Percentiles rank a stretch among this genome's conserved stretches.
Conservation (phyloP, 2,113 vertebrate genomes). For the Oceanodroma tethys region DNA sequence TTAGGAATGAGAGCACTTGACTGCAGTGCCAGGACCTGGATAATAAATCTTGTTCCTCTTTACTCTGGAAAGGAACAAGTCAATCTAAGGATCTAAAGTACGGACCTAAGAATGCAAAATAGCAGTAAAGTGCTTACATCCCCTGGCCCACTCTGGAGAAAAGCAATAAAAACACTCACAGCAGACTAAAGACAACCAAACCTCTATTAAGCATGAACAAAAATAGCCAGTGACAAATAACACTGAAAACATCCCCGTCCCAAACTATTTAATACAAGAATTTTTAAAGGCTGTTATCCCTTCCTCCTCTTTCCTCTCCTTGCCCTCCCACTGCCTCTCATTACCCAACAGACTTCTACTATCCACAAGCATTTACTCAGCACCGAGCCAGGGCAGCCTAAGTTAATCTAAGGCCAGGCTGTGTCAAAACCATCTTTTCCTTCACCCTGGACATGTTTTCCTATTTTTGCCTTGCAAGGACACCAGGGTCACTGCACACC, state of each 20-base stretch:
- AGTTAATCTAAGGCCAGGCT: background rate
- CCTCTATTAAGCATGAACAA: background rate
- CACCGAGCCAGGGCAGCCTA: background rate
- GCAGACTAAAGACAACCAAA: background rate
- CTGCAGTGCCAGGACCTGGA: background rate
- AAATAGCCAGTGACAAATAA: background rate
- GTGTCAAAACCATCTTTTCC: background rate
- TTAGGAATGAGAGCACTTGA: background rate
- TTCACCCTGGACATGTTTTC: background rate
- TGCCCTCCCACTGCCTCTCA: background rate
- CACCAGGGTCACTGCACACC: background rate
- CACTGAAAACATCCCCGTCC: fast-evolving
- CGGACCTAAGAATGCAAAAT: background rate
- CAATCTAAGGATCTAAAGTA: background rate
- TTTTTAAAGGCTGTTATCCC: background rate
- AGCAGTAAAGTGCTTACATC: background rate
- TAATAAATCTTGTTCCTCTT: background rate
- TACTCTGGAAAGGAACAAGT: background rate
- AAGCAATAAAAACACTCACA: background rate
- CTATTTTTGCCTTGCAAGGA: background rate
- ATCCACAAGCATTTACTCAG: background rate
- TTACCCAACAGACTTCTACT: background rate
- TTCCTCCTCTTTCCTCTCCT: background rate
- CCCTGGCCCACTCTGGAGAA: background rate
- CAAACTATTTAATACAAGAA: background rate